Evolutionary conservation across 2,113 vertebrate genomes (phyloP).

Genomic region (Myiagra hebetior): DNA sequence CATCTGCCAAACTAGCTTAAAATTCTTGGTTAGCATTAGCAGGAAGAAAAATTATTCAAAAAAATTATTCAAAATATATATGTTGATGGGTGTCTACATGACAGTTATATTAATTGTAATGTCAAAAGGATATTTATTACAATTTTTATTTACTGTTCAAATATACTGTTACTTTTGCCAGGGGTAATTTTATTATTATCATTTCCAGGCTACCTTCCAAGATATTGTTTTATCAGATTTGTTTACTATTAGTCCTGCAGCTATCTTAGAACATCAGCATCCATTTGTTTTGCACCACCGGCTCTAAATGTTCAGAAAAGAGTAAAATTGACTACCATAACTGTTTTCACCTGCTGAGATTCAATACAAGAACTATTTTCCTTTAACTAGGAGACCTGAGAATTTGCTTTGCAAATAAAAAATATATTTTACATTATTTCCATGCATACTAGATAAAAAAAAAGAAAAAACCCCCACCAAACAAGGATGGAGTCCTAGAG

Average conservation of each 20-base stretch:
- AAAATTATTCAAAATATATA: background rate
- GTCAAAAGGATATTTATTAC: background rate
- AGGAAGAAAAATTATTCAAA: background rate
- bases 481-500: background rate
- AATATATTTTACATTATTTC: background rate
- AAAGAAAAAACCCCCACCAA: background rate
- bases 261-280: background rate
- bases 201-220: background rate
- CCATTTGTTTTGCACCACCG: slow-evolving; percentile 17
- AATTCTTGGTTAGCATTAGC: background rate
- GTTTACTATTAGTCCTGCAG: slow-evolving; percentile 5
- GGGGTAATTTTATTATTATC: background rate
- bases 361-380: background rate
- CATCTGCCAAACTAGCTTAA: background rate
- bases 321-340: background rate
- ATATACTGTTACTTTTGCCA: background rate
- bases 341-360: background rate
- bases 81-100: background rate
- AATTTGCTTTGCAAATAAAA: background rate
- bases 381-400: background rate
- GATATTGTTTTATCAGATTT: slow-evolving; percentile 15
- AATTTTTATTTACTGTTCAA: background rate
- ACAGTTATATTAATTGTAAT: background rate
- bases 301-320: background rate
- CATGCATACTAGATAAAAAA: background rate